Percentiles rank a stretch among this genome's conserved stretches.
Evolutionary conservation across 2,888 invertebrate species (phyloP).

Genomic region (Schrankia costaestrigalis): DNA sequence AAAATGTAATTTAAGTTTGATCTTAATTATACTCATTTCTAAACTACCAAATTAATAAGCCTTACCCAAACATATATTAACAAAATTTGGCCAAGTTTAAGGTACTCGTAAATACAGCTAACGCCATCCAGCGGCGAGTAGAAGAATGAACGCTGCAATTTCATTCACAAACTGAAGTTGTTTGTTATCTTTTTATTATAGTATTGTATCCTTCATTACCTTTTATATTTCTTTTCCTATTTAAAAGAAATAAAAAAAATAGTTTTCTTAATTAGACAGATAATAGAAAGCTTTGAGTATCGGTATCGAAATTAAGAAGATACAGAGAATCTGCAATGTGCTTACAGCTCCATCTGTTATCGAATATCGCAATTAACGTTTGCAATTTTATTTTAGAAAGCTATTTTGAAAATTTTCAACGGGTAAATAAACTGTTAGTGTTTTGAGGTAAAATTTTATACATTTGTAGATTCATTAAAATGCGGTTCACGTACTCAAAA

Average conservation of each 20-base stretch:
- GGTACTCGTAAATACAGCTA: too few relatives aligned
- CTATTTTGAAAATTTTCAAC: constrained; percentile 18
- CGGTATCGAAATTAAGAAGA: constrained; percentile 12
- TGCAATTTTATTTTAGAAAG: background rate
- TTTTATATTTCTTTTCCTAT: too few relatives aligned
- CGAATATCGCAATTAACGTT: constrained; percentile 13
- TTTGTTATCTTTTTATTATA: constrained; percentile 10
- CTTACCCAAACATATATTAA: too few relatives aligned
- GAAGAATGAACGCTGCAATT: constrained; percentile 19
- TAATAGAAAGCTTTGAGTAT: constrained; percentile 18
- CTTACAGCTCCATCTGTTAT: constrained; percentile 34
- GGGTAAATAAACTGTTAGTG: too few relatives aligned
- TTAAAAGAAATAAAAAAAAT: too few relatives aligned
- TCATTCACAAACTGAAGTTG: constrained; percentile 1
- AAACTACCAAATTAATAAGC: too few relatives aligned
- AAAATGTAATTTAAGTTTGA: background rate
- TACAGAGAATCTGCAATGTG: constrained; percentile 29
- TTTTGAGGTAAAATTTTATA: constrained; percentile 12
- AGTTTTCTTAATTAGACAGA: constrained; percentile 8
- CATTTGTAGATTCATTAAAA: constrained; percentile 53
- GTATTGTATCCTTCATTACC: constrained; percentile 16
- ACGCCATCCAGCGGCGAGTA: constrained; percentile 43
- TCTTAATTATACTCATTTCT: too few relatives aligned
- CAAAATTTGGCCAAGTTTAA: too few relatives aligned
- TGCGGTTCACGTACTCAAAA: constrained; percentile 62